Base-by-base conservation (phyloP, 37 sponge, comb jelly and placozoan genomes). In the Ianthella basta region DNA sequence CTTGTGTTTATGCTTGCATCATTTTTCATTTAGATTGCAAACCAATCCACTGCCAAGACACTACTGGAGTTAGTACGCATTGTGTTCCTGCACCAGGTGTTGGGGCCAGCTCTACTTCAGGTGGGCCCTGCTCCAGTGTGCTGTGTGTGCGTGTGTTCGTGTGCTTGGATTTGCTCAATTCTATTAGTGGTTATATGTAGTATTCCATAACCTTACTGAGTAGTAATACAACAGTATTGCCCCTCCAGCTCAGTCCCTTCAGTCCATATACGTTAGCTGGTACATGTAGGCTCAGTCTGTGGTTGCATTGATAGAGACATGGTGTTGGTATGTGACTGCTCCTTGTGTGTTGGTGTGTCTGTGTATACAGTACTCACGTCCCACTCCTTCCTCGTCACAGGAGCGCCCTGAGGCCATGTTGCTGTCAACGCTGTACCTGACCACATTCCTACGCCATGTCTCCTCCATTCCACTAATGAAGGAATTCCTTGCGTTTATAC, bases 71-170 rank as follows among this genome's bases (percentile, higher is more conserved):
- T 89, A 13, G 80, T 92, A 4, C 82, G 72, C 36, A 83, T 91
- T 2, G 86, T 86, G 1, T 95, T 95, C 80, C 88, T 95, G 30
- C 83, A 89, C 20, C 93, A 95, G 67, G 92, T 95, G 23, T 21
- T 95, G 79, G 93, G 92, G 33, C 86, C 92, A 67, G 93, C 95
- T 27, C 61, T 95, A 1, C 70, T 89, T 0, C 95, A 94, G 84
- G 95, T 94, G 56, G 10, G 74, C 54, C 4, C 0, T 23, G 35
- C n/a, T n/a, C n/a, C n/a, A 30, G 20, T 44, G 20, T 15, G 25
- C 4, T 23, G 35, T 35, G 37, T 5, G 36, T 72, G 35, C 1
- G 23, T 72, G 13, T 72, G 38, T 72, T 0, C 8, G 72, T 72
- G 37, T 34, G 37, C 30, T 1, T 72, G 72, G 25, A 33, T 34